Percentiles rank a stretch among this genome's conserved stretches.
These are phyloP conservation scores for Micrasema minimum DNA, from an alignment of 1,140 invertebrate species.

Conservation along the genomic window DNA sequence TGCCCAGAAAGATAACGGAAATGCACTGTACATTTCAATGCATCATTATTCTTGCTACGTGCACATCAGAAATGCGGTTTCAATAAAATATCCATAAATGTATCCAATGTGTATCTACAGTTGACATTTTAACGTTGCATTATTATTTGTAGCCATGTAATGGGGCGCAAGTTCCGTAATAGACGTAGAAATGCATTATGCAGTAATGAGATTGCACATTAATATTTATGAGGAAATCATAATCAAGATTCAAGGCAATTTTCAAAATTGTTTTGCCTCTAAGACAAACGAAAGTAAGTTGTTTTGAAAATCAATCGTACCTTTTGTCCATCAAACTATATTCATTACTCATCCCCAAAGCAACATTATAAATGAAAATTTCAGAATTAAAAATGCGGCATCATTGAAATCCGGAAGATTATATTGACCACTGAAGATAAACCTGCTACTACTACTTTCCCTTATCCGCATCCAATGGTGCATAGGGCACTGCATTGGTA, in stretches of 20 bases:
- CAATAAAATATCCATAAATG: conserved; percentile 2
- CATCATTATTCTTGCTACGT: neutral
- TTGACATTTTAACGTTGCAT: conserved; percentile 1
- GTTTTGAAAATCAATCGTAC: neutral
- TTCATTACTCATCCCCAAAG: too few relatives aligned
- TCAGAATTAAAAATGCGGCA: too few relatives aligned
- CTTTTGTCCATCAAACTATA: too few relatives aligned
- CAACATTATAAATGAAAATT: too few relatives aligned
- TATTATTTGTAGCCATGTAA: conserved; percentile 10
- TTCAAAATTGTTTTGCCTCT: neutral
- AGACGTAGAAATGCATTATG: neutral
- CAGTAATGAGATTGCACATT: neutral
- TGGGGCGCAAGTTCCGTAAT: neutral
- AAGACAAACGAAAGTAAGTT: neutral
- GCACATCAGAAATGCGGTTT: conserved; percentile 9
- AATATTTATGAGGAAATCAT: neutral
- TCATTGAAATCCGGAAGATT: too few relatives aligned
- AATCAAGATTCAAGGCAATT: neutral
- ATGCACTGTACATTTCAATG: neutral
- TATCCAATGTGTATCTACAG: conserved; percentile 6
- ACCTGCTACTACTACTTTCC: too few relatives aligned
- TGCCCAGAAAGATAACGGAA: conserved; percentile 10
- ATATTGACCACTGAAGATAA: too few relatives aligned
- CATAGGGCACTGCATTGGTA: too few relatives aligned
- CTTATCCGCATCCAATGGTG: too few relatives aligned